Conservation (phyloP, 2,797 vertebrate genomes). For the Pogoniulus pusillus region DNA sequence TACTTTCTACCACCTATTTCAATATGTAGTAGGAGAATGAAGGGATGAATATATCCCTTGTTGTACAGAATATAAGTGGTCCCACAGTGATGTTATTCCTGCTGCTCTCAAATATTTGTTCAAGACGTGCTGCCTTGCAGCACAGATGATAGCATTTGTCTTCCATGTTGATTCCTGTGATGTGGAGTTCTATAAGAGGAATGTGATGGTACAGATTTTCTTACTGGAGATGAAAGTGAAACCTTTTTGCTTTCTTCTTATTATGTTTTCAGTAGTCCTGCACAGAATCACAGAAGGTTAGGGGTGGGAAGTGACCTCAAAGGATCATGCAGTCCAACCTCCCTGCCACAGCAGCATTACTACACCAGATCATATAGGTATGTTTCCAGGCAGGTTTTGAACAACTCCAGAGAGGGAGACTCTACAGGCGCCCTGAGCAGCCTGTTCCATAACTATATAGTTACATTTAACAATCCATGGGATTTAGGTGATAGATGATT, state of each 20-base stretch:
- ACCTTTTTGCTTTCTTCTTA: background rate
- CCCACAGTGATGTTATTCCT: background rate
- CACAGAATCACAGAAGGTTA: too few species aligned
- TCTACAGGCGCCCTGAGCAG: too few species aligned
- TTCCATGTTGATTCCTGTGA: background rate
- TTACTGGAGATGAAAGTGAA: background rate
- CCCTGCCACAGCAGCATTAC: too few species aligned
- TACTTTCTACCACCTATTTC: background rate
- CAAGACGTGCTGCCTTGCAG: background rate
- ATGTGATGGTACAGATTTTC: background rate
- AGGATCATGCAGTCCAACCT: too few species aligned
- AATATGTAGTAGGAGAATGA: background rate
- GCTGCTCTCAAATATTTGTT: background rate
- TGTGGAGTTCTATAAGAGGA: background rate
- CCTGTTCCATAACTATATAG: too few species aligned
- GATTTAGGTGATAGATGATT: background rate
- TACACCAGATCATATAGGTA: too few species aligned
- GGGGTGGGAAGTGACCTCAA: too few species aligned
- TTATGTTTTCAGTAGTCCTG: too few species aligned
- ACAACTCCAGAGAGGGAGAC: too few species aligned
- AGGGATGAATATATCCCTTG: background rate
- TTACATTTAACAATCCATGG: background rate
- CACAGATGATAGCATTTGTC: background rate
- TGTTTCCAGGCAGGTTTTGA: too few species aligned
- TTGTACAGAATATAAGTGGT: background rate